A percentile compares a stretch with the other conserved stretches of the same genome.
These are phyloP conservation scores for Paracyprichromis sp. DNA, from an alignment of 2,113 vertebrate genomes.

Conservation along the genomic window DNA sequence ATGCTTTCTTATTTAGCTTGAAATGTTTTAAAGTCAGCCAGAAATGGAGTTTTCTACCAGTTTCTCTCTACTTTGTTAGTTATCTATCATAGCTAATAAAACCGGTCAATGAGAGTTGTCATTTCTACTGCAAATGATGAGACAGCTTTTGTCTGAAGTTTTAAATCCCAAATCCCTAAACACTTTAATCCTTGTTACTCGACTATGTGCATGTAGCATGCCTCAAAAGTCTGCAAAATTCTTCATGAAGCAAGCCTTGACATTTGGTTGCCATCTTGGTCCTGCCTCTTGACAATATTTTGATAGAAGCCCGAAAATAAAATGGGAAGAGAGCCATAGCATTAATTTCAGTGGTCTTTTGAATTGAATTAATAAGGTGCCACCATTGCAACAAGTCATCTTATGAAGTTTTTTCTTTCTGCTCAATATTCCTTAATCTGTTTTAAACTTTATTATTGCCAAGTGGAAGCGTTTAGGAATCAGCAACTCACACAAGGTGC, in stretches of 20 bases:
- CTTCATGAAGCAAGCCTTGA: background rate
- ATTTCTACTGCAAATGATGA: background rate
- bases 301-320: background rate
- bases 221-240: background rate
- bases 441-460: background rate
- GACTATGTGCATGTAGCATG: background rate
- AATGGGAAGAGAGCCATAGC: background rate
- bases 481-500: background rate
- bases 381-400: background rate
- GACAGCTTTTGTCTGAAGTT: background rate
- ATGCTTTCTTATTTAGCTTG: background rate
- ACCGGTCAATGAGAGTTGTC: background rate
- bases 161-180: background rate
- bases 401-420: background rate
- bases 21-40: background rate
- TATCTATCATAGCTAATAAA: background rate
- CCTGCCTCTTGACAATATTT: background rate
- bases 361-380: background rate
- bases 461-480: background rate
- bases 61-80: background rate
- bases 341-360: background rate
- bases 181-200: background rate
- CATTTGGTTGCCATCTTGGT: background rate
- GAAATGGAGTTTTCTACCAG: background rate
- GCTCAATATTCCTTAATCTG: fast-evolving